Evolutionary conservation across 2,888 invertebrate species (phyloP).

Genomic region (Dioctria linearis): DNA sequence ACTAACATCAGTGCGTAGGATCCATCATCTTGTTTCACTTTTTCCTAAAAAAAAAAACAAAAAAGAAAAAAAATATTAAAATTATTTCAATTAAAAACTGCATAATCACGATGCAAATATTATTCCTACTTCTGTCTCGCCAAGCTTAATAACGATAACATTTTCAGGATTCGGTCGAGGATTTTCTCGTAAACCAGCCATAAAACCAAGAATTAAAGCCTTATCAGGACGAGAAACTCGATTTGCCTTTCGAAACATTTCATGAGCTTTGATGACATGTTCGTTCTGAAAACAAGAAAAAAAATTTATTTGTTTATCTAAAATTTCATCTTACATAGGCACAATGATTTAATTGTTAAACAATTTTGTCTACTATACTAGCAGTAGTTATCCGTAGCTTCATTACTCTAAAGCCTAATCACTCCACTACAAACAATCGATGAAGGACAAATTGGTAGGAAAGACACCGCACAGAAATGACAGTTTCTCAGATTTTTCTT

Average conservation of each 20-base stretch:
- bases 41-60: conserved; percentile 74
- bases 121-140: conserved; percentile 80
- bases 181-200: conserved; percentile 98
- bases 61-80: no score
- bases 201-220: conserved; percentile 96
- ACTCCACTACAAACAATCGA: no score
- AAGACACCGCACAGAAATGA: no score
- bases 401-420: no score
- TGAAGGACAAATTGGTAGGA: no score
- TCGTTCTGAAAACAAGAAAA: conserved; percentile 80
- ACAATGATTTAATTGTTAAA: no score
- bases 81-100: not conserved
- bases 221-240: conserved; percentile 97
- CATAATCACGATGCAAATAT: not conserved
- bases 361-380: no score
- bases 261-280: conserved; percentile 96
- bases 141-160: conserved; percentile 95
- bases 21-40: conserved; percentile 88
- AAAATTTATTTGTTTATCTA: not conserved
- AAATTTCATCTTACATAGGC: not conserved
- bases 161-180: conserved; percentile 98
- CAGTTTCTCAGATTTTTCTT: no score
- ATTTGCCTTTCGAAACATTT: conserved; percentile 97
- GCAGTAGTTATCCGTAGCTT: no score
- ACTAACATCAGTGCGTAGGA: conserved; percentile 74